Evolutionary conservation across 2,113 vertebrate species (phyloP), one percentile per base, ranked within the genome.

Genomic region (Pachypanchax playfairii): DNA sequence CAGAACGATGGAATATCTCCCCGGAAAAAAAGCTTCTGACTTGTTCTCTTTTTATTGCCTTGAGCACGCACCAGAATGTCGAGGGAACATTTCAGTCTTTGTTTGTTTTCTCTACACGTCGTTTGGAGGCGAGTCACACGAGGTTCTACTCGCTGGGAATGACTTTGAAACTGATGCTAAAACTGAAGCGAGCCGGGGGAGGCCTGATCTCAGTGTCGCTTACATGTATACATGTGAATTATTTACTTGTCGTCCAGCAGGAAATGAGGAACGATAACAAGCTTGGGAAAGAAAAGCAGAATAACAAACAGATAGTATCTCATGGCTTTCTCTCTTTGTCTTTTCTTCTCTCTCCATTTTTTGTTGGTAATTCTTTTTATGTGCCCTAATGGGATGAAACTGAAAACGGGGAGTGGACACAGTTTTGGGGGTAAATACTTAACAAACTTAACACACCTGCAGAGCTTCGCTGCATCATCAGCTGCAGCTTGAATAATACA

Each of bases 201-300:
- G 72, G 73, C 48, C 82, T 65, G 61, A 46, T 66, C 60, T 61
- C 56, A 70, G 77, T 77, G 78, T 83, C 56, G 68, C 38, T n/a
- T 79, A 78, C 79, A 87, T 79, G 80, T 80, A 80, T 85, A 88
- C 74, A 76, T 88, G 57, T 85, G 79, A 88, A 84, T 84, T 86
- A 84, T 89, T 88, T 86, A 84, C 79, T 87, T 85, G 83, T 85
- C 73, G 75, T 84, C 77, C 75, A 67, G 69, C 85, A 89, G 88
- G 90, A 91, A 90, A 88, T 89, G 87, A 87, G 79, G 41, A 87
- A 87, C 57, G 75, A 90, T 88, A 89, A 88, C 84, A 87, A 88
- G 88, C 85, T 89, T 90, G 89, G 88, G 89, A 91, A 89, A 86
- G 59, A 85, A 84, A 85, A 79, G 78, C 68, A 78, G 74, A 86